Evolutionary conservation across 2,797 vertebrate species (phyloP).

Genomic region (Spizella passerina): DNA sequence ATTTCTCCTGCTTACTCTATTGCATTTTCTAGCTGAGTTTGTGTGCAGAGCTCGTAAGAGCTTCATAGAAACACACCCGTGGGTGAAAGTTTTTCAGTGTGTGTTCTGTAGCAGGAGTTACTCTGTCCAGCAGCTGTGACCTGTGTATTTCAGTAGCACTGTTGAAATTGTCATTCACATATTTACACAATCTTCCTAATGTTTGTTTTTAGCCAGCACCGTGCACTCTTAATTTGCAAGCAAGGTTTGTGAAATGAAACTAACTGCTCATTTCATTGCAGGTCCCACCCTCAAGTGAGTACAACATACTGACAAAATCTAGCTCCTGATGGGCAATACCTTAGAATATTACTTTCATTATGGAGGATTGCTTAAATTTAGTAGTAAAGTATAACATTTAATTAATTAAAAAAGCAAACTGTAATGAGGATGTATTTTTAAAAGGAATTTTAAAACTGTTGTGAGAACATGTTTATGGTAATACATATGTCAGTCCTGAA

Average conservation of each 20-base stretch:
- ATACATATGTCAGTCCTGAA: not conserved
- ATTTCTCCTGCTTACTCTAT: rapidly evolving
- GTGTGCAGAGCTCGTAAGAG: not conserved
- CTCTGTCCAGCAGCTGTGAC: not conserved
- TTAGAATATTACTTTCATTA: not conserved
- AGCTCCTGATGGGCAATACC: not conserved
- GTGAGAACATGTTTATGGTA: not conserved
- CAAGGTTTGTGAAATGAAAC: not conserved
- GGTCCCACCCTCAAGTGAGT: not conserved
- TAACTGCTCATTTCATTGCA: not conserved
- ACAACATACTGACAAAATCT: not conserved
- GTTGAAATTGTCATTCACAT: not conserved
- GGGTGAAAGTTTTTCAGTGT: not conserved
- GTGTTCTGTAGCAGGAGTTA: not conserved
- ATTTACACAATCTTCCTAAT: not conserved
- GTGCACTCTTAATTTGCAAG: not conserved
- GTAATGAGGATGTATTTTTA: not conserved
- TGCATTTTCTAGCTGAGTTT: not conserved
- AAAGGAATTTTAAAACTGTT: not conserved
- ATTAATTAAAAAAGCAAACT: not conserved
- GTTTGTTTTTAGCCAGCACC: not conserved
- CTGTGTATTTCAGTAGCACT: not conserved
- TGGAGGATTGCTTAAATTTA: not conserved
- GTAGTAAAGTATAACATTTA: not conserved
- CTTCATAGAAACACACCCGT: not conserved